Conservation (phyloP, 2,113 vertebrate species). For the Pedionomus torquatus region DNA sequence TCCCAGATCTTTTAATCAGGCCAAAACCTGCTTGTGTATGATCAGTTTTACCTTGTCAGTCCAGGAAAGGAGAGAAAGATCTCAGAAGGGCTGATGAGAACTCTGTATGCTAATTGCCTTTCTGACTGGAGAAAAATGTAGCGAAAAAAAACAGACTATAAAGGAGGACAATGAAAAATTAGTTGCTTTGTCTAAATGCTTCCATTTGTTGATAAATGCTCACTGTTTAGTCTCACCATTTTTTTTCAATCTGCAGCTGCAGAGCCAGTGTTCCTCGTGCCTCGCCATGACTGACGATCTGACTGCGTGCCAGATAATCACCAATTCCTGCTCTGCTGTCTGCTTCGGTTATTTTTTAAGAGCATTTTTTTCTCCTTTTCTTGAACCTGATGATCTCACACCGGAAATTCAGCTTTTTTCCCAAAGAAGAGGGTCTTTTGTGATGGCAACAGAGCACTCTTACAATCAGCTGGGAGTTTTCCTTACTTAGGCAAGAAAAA, state of each 20-base stretch:
- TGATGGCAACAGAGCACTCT: conserved; percentile 82
- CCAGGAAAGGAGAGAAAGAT: neutral
- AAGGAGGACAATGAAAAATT: conserved; percentile 66
- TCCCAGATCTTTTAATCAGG: neutral
- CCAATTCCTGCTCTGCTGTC: conserved; percentile 76
- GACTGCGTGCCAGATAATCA: conserved; percentile 73
- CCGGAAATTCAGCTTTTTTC: conserved; percentile 83
- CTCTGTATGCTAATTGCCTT: conserved; percentile 4
- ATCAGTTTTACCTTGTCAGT: neutral
- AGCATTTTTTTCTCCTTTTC: conserved; percentile 71
- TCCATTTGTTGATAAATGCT: conserved; percentile 71
- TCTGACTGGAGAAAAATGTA: conserved; percentile 16
- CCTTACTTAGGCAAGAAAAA: conserved; percentile 72
- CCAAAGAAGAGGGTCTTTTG: conserved; percentile 85
- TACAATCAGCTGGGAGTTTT: conserved; percentile 78
- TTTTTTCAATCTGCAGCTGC: conserved; percentile 72
- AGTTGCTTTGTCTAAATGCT: conserved; percentile 64
- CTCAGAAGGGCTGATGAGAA: conserved; percentile 4
- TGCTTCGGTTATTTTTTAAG: conserved; percentile 67
- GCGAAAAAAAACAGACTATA: neutral
- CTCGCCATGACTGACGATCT: conserved; percentile 78
- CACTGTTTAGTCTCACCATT: conserved; percentile 57
- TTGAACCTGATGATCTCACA: conserved; percentile 85
- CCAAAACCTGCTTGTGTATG: neutral
- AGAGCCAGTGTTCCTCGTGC: conserved; percentile 60